Conservation (phyloP, 2,888 invertebrate species). For the Drosophila diplacantha region DNA sequence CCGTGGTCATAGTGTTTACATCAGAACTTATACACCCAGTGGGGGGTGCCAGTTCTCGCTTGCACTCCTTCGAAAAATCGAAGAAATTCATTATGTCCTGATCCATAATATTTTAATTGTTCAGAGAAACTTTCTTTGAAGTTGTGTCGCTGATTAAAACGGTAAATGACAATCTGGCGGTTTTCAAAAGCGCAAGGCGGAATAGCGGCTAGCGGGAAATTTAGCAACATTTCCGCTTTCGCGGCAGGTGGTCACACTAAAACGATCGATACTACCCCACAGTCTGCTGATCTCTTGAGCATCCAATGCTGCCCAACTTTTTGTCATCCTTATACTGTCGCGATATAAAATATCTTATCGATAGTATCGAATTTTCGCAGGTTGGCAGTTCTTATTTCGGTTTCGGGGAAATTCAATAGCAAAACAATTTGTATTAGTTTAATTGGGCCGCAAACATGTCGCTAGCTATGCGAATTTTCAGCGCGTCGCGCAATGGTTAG, state of each 20-base stretch:
- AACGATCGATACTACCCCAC: too few relatives aligned
- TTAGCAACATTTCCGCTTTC: too few relatives aligned
- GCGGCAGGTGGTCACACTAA: too few relatives aligned
- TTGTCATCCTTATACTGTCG: background rate
- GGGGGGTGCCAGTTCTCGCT: slow-evolving; percentile 49
- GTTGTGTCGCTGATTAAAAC: slow-evolving; percentile 12
- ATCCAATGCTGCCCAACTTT: too few relatives aligned
- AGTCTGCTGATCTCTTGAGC: too few relatives aligned
- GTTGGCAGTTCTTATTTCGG: slow-evolving; percentile 12
- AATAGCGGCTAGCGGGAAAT: too few relatives aligned
- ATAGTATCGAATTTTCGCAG: background rate
- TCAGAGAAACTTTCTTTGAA: too few relatives aligned
- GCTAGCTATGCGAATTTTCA: slow-evolving; percentile 71
- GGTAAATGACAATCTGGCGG: slow-evolving; percentile 7
- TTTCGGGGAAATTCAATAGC: slow-evolving; percentile 25
- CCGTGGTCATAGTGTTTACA: slow-evolving; percentile 24
- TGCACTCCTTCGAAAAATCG: slow-evolving; percentile 75
- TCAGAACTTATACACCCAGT: slow-evolving; percentile 61
- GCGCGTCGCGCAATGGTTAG: slow-evolving; percentile 73
- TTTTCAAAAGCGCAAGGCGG: too few relatives aligned
- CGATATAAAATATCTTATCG: background rate
- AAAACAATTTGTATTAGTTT: slow-evolving; percentile 34
- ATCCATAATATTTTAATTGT: slow-evolving; percentile 62
- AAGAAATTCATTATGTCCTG: slow-evolving; percentile 73
- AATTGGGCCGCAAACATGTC: slow-evolving; percentile 62